A percentile compares a stretch with the other conserved stretches of the same genome.
Evolutionary conservation across 2,113 vertebrate species (phyloP).

Genomic region (Labrus mixtus): DNA sequence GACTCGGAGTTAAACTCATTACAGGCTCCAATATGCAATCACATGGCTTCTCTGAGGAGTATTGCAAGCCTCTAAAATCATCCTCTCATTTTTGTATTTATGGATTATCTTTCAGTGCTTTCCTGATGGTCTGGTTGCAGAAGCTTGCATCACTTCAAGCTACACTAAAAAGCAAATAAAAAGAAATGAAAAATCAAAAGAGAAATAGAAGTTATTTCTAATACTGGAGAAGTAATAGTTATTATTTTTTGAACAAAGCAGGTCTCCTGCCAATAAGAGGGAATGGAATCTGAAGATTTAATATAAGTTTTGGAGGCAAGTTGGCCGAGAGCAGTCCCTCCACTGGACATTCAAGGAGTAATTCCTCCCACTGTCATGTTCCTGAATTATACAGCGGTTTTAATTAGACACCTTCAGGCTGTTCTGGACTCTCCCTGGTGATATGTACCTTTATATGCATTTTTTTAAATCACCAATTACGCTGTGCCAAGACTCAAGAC

Average conservation of each 20-base stretch:
- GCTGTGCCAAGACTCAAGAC: neutral
- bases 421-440: neutral
- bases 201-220: neutral
- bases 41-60: constrained; percentile 48
- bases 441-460: neutral
- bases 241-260: neutral
- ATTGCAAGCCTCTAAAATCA: constrained; percentile 24
- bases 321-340: neutral
- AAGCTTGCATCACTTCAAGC: constrained; percentile 38
- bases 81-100: constrained; percentile 12
- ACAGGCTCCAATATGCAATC: constrained; percentile 33
- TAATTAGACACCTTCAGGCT: constrained; percentile 15
- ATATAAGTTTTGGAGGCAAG: neutral
- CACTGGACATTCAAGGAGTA: neutral
- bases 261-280: neutral
- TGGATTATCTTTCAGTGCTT: constrained; percentile 27
- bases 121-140: constrained; percentile 29
- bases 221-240: neutral
- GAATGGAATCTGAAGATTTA: neutral
- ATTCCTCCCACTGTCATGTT: neutral
- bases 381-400: constrained; percentile 9
- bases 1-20: constrained; percentile 56
- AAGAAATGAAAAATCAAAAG: constrained; percentile 16
- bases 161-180: constrained; percentile 1
- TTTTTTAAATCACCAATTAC: constrained; percentile 13